Conservation (phyloP, 1,140 invertebrate genomes). For the Leptopilina clavipes region DNA sequence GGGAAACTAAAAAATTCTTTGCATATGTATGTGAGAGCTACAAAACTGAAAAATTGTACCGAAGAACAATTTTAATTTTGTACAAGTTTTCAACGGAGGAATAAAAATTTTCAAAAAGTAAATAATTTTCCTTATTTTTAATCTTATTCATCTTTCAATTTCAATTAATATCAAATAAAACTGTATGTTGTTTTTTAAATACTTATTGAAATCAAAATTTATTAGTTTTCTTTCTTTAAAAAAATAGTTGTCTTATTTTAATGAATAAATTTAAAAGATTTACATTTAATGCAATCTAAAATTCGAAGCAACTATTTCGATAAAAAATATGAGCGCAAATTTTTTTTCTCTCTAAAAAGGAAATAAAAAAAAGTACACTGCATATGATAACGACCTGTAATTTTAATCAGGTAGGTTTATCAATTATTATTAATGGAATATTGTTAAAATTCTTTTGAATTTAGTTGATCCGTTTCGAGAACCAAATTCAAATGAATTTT, state of each 20-base stretch:
- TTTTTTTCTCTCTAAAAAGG: background rate
- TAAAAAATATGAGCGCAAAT: background rate
- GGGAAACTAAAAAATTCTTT: no score
- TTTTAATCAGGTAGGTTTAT: background rate
- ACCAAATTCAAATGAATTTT: background rate
- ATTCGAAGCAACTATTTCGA: background rate
- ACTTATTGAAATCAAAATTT: no score
- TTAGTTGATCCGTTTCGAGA: background rate
- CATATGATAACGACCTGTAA: background rate
- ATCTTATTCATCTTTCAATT: background rate
- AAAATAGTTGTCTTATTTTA: no score
- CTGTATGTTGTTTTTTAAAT: no score
- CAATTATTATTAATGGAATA: slow-evolving; percentile 20
- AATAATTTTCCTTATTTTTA: background rate
- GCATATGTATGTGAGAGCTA: background rate
- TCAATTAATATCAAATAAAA: no score
- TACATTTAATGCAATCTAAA: no score
- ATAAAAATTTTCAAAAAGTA: slow-evolving; percentile 9
- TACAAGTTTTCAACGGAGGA: background rate
- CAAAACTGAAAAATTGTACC: background rate
- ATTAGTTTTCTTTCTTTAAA: no score
- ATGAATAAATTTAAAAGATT: no score
- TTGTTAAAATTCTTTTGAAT: background rate
- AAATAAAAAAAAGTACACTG: background rate
- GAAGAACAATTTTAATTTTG: slow-evolving; percentile 7